Conservation (phyloP, 1,140 invertebrate species). For the Grapholita molesta region DNA sequence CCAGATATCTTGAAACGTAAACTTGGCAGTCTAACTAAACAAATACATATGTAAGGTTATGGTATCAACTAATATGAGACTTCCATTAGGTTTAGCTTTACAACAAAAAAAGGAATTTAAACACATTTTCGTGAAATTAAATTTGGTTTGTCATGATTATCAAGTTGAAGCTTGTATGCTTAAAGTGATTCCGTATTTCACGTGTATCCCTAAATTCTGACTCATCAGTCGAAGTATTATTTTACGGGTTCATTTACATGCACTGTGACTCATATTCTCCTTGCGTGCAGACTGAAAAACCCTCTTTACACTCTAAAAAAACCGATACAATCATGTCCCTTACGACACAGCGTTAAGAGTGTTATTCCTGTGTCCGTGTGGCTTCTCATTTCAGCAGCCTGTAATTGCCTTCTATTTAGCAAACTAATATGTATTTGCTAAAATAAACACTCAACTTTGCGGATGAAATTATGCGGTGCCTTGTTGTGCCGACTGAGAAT, state of each 20-base stretch:
- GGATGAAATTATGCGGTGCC: too few relatives aligned
- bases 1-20: too few relatives aligned
- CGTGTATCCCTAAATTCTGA: neutral
- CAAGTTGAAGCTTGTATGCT: neutral
- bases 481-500: too few relatives aligned
- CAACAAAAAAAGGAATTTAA: too few relatives aligned
- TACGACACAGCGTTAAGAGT: neutral
- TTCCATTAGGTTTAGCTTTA: too few relatives aligned
- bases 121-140: too few relatives aligned
- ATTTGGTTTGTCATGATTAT: too few relatives aligned
- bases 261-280: neutral
- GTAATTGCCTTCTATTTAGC: neutral
- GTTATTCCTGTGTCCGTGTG: neutral
- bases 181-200: neutral
- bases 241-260: constrained; percentile 1
- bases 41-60: too few relatives aligned
- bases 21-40: too few relatives aligned
- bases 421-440: neutral
- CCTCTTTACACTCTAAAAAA: too few relatives aligned
- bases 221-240: neutral
- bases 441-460: too few relatives aligned
- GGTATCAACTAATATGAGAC: too few relatives aligned
- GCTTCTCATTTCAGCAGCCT: neutral
- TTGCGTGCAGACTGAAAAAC: neutral
- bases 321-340: neutral